phyloP scores from a whole-genome alignment of 30 jellyfish, hydroid and myxozoan species.

The Chrysaora quinquecirrha region DNA sequence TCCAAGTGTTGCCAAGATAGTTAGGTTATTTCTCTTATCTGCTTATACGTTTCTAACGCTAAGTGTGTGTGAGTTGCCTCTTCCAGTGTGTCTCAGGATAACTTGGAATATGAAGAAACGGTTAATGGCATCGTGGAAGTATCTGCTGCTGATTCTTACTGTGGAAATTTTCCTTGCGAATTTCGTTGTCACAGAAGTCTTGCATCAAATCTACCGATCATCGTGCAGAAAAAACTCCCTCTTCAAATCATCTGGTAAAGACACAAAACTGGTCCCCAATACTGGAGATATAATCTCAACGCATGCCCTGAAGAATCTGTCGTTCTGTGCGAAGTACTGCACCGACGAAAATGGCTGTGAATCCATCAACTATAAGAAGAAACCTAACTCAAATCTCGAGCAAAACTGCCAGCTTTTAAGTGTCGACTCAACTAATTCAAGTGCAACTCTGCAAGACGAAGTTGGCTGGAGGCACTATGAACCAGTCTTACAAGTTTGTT shows the following conservation, averaged over 20 bases:
- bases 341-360: not conserved
- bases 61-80: no score
- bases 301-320: not conserved
- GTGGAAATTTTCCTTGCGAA: no score
- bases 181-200: no score
- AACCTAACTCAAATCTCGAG: not conserved
- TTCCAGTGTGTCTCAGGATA: no score
- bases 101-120: no score
- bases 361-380: constrained; percentile 43
- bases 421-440: not conserved
- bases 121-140: no score
- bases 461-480: constrained; percentile 57
- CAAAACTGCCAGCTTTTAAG: constrained; percentile 27
- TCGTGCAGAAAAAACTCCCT: constrained; percentile 38
- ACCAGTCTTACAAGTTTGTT: constrained; percentile 42
- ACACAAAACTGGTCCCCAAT: constrained; percentile 6
- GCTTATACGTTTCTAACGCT: no score
- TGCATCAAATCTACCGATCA: constrained; percentile 43
- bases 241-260: constrained; percentile 38
- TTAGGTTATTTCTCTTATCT: no score
- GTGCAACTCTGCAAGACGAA: not conserved
- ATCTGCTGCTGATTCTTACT: no score
- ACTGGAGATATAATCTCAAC: constrained; percentile 1
- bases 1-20: no score
- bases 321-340: constrained; percentile 45